phyloP scores from a whole-genome alignment of 2,113 vertebrate species.

The Cichladusa arquata region DNA sequence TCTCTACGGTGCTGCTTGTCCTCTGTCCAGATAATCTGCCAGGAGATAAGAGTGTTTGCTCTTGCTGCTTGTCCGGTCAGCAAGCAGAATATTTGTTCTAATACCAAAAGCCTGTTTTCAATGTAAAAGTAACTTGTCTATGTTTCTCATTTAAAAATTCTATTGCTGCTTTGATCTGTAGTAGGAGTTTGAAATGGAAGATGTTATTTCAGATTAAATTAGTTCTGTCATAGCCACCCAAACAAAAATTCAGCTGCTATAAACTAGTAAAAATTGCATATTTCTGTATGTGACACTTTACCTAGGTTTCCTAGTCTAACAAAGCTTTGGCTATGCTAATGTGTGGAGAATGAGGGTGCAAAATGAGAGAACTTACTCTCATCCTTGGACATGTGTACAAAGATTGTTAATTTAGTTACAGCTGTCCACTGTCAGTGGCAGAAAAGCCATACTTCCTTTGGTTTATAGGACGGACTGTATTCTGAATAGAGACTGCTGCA shows the following conservation, averaged over 20 bases:
- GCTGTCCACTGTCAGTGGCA: background rate
- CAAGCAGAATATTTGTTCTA: background rate
- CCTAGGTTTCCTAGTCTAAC: background rate
- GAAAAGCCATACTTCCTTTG: background rate
- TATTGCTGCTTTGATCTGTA: background rate
- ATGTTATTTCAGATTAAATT: background rate
- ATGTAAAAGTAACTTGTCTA: background rate
- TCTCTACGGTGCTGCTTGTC: background rate
- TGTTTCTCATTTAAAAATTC: background rate
- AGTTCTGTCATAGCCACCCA: background rate
- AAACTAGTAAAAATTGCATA: background rate
- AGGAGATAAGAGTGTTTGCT: background rate
- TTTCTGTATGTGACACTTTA: background rate
- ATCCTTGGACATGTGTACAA: background rate
- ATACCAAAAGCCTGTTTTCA: background rate
- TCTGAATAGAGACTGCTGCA: background rate
- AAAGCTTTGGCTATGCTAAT: background rate
- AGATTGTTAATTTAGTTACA: background rate
- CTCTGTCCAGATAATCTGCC: background rate
- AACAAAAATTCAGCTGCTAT: background rate
- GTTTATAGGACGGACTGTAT: background rate
- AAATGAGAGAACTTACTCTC: background rate
- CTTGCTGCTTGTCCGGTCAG: background rate
- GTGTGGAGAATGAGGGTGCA: background rate
- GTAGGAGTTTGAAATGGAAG: background rate